phyloP scores from a whole-genome alignment of 2,797 vertebrate species.

The Molossus molossus region DNA sequence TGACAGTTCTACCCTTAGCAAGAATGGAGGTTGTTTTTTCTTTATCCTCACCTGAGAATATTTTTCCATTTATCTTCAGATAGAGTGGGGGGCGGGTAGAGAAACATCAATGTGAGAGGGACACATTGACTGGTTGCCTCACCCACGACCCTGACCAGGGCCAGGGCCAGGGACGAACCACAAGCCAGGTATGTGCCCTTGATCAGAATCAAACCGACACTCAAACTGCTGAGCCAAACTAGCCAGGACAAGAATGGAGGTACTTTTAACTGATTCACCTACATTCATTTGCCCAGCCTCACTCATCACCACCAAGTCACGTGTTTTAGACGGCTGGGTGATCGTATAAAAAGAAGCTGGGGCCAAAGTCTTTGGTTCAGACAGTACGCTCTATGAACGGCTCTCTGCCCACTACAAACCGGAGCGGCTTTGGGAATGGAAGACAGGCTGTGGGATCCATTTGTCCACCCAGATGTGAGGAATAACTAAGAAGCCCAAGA shows the following conservation, averaged over 20 bases:
- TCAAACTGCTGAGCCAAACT: too few species aligned
- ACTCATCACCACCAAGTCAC: neutral
- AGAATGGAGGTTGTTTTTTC: neutral
- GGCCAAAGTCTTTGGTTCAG: neutral
- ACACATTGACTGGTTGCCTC: too few species aligned
- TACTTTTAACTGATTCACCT: neutral
- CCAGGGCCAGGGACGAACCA: too few species aligned
- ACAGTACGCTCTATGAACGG: neutral
- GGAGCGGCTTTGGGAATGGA: neutral
- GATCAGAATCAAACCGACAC: too few species aligned
- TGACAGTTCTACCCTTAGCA: slow-evolving; percentile 4
- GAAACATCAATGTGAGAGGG: too few species aligned
- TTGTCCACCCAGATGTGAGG: neutral
- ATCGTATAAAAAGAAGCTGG: neutral
- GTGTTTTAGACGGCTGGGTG: neutral
- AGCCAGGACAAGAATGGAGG: neutral
- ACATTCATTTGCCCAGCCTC: neutral
- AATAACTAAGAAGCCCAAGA: neutral
- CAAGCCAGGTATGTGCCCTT: too few species aligned
- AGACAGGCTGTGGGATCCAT: neutral
- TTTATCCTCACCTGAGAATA: too few species aligned
- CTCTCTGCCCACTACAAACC: neutral
- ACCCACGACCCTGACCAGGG: too few species aligned
- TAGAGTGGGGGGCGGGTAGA: too few species aligned
- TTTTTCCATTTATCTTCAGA: too few species aligned